phyloP scores from a whole-genome alignment of 2,113 vertebrate species.

The Hemicordylus capensis region DNA sequence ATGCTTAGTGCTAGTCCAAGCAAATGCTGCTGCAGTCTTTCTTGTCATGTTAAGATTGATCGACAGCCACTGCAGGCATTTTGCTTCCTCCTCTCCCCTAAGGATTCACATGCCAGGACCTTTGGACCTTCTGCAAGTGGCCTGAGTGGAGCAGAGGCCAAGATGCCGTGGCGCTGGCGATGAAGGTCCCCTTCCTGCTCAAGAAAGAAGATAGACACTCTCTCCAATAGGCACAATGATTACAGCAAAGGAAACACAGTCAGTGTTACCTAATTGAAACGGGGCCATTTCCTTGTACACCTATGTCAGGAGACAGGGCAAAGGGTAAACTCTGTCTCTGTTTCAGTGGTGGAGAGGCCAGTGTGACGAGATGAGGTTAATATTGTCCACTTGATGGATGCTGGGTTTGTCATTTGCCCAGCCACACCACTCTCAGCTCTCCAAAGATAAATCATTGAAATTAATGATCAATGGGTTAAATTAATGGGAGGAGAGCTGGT shows the following conservation, averaged over 20 bases:
- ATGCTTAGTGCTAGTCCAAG: not conserved
- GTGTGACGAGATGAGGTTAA: not conserved
- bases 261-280: not conserved
- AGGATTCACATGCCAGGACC: not conserved
- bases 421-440: not conserved
- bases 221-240: not conserved
- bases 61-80: not conserved
- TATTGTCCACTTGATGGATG: not conserved
- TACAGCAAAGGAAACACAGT: not conserved
- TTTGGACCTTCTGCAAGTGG: not conserved
- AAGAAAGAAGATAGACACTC: not conserved
- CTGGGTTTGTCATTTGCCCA: not conserved
- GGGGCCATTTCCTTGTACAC: not conserved
- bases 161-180: not conserved
- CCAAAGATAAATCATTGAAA: not conserved
- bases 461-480: too few species aligned
- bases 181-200: too few species aligned
- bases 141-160: conserved; percentile 15
- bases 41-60: not conserved
- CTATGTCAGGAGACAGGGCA: not conserved
- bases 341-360: too few species aligned
- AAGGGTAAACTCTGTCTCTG: not conserved
- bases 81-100: not conserved
- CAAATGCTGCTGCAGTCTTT: not conserved
- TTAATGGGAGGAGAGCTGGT: too few species aligned